Evolutionary conservation across 35 echinoderm and acorn worm genomes (phyloP), one percentile per base, ranked within the genome.

Genomic region (Heliocidaris erythrogramma): DNA sequence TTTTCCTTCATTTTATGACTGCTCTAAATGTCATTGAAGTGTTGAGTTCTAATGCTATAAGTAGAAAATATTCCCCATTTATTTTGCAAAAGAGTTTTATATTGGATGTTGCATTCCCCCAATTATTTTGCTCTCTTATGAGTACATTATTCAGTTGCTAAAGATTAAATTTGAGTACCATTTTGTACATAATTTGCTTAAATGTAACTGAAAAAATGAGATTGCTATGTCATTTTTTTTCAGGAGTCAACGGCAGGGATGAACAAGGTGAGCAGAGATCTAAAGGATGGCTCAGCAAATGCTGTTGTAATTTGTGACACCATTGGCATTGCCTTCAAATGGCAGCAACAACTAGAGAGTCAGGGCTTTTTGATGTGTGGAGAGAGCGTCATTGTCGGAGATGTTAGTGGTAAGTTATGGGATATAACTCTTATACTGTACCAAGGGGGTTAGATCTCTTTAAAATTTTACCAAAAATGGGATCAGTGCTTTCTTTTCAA

Each of bases 201-300:
- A 84, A 84, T 84, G n/a, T 84, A 84, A 14, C 69, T 18, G 14
- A 29, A 84, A n/a, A 84, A 84, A 2, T 84, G 14, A 84, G n/a
- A 84, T 18, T 84, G 69, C 69, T 84, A 84, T 84, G 69, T 84
- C 14, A 84, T 29, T 29, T 29, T 84, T 84, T 84, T 84, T 84
- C 69, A 84, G 69, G 69, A 84, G 14, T 84, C 69, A 84, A 84
- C 69, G n/a, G n/a, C 69, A 18, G n/a, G n/a, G 14, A 84, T 84
- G 69, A 84, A 29, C 69, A 84, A 84, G 69, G 69, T 84, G 69
- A 84, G 69, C 69, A 84, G 69, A 84, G 69, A 84, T 84, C 69
- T 84, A 29, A 84, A 84, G 69, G 69, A 84, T 84, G 69, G 69
- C 69, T 84, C 69, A 18, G 69, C 69, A 14, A 84, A 84, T 29